A percentile compares a stretch with the other conserved stretches of the same genome.
Conservation (phyloP, 1,140 invertebrate species). For the Tribolium madens region DNA sequence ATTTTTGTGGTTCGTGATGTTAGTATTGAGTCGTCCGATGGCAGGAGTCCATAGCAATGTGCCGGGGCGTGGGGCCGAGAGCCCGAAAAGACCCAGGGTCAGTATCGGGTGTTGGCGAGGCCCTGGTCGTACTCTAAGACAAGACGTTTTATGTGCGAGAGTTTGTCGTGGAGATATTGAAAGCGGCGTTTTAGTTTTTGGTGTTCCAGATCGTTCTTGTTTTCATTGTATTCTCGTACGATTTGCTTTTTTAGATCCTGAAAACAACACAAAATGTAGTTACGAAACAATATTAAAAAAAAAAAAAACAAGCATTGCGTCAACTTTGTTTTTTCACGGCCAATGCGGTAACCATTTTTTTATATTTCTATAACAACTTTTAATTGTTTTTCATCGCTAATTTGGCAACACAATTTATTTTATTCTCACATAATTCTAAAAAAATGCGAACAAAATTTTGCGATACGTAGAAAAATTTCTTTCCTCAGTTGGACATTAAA, state of each 20-base stretch:
- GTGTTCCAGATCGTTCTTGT: conserved; percentile 80
- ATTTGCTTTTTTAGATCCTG: conserved; percentile 82
- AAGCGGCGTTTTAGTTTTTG: conserved; percentile 80
- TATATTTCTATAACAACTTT: no score
- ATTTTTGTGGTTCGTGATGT: conserved; percentile 46
- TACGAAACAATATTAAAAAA: conserved; percentile 59
- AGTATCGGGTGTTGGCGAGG: conserved; percentile 60
- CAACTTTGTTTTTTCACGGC: neutral
- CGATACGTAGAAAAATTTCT: no score
- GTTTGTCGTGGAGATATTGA: conserved; percentile 88
- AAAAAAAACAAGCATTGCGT: neutral
- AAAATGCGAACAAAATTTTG: no score
- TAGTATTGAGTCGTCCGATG: conserved; percentile 49
- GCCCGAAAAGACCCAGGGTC: conserved; percentile 57
- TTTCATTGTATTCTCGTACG: conserved; percentile 82
- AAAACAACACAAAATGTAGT: no score
- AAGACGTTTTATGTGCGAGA: conserved; percentile 90
- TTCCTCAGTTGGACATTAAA: no score
- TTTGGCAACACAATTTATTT: no score
- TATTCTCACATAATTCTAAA: no score
- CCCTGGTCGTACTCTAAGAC: conserved; percentile 83
- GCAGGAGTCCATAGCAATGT: conserved; percentile 48
- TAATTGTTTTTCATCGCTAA: no score
- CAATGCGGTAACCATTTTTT: neutral
- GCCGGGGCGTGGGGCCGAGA: conserved; percentile 49